Percentiles rank a stretch among this genome's conserved stretches.
phyloP scores from a whole-genome alignment of 2,113 vertebrate genomes.

The Regulus satrapa region DNA sequence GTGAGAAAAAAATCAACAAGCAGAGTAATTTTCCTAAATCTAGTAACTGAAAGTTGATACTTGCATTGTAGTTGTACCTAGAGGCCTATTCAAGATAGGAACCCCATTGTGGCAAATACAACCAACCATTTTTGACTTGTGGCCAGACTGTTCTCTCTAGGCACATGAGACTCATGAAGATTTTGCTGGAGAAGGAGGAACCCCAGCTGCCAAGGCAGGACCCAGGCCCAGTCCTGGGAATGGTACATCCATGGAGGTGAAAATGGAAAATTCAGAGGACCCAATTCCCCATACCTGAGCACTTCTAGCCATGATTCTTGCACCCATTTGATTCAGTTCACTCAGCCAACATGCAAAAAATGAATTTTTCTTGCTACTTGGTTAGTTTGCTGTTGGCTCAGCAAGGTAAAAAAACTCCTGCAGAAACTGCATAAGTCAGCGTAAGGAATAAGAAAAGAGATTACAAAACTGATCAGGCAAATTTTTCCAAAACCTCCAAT shows the following conservation, averaged over 20 bases:
- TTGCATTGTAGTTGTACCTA: neutral
- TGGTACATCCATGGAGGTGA: neutral
- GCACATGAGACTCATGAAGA: neutral
- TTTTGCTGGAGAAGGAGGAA: neutral
- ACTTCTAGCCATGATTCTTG: neutral
- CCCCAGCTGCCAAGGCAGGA: neutral
- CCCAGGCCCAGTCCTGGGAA: neutral
- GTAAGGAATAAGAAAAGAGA: neutral
- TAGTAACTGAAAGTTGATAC: neutral
- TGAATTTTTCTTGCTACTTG: neutral
- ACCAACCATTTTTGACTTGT: no score
- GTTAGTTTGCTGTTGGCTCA: neutral
- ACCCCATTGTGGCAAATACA: neutral
- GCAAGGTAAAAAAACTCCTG: neutral
- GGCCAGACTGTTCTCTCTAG: neutral
- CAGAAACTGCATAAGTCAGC: neutral
- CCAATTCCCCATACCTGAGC: neutral
- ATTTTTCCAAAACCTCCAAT: neutral
- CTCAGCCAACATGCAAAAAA: neutral
- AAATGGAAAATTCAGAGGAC: rapidly evolving
- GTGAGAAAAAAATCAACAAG: neutral
- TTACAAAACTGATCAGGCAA: neutral
- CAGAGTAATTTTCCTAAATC: neutral
- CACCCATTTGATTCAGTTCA: neutral
- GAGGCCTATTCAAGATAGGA: neutral